Evolutionary conservation across 2,113 vertebrate genomes (phyloP).

Genomic region (Apeltes quadracus): DNA sequence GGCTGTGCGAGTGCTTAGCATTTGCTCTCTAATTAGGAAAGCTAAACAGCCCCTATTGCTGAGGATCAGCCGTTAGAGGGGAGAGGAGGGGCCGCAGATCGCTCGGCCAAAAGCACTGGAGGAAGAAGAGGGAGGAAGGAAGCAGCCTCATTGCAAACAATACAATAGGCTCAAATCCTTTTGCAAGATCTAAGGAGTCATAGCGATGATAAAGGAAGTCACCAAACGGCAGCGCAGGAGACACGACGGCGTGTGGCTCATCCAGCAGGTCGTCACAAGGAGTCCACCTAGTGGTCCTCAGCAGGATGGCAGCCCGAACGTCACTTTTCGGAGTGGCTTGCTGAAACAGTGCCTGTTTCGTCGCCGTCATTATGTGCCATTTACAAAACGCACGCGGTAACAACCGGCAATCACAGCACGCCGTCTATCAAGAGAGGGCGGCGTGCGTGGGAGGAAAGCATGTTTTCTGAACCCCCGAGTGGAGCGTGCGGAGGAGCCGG

Average conservation of each 20-base stretch:
- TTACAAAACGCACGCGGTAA: background rate
- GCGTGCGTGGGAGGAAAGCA: background rate
- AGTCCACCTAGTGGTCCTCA: conserved; percentile 68
- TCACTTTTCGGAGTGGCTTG: background rate
- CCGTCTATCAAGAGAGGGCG: background rate
- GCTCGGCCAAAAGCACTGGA: conserved; percentile 8
- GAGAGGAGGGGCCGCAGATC: conserved; percentile 35
- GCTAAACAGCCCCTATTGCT: conserved; percentile 74
- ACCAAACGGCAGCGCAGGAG: conserved; percentile 20
- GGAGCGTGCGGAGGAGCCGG: background rate
- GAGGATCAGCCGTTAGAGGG: conserved; percentile 52
- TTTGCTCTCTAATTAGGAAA: conserved; percentile 81
- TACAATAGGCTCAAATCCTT: conserved; percentile 20
- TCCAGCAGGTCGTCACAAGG: conserved; percentile 50
- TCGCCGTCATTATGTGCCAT: background rate
- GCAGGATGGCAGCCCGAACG: background rate
- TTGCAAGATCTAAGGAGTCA: conserved; percentile 12
- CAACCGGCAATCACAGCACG: background rate
- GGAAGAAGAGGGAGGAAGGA: background rate
- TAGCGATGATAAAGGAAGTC: conserved; percentile 37
- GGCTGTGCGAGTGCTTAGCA: conserved; percentile 70
- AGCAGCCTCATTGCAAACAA: conserved; percentile 38
- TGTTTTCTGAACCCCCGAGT: background rate
- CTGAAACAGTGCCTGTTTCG: conserved; percentile 1
- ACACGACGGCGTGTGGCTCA: background rate